Conservation (phyloP, 2,797 vertebrate genomes). For the Corythornis leucogaster region DNA sequence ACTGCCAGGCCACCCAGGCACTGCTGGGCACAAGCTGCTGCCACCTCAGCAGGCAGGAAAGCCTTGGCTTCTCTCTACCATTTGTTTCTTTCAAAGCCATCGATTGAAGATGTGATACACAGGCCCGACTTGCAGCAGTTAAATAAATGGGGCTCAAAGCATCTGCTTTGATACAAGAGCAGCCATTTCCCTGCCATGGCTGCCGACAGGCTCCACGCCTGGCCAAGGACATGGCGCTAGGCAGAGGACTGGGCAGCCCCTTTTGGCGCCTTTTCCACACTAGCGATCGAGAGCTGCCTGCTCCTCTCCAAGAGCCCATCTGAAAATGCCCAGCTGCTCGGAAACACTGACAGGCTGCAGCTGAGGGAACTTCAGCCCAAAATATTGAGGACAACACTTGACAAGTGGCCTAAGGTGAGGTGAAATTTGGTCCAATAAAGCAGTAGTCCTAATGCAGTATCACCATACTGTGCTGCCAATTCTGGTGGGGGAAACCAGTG, state of each 20-base stretch:
- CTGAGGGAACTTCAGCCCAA: neutral
- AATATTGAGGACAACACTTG: rapidly evolving
- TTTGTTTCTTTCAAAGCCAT: neutral
- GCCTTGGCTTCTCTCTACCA: neutral
- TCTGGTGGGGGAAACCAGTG: neutral
- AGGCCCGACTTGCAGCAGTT: neutral
- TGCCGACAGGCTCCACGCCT: rapidly evolving
- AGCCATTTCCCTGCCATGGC: rapidly evolving
- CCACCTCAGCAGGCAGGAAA: rapidly evolving
- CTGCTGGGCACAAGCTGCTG: rapidly evolving
- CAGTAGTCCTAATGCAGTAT: no score
- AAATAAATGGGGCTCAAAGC: rapidly evolving
- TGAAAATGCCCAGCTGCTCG: rapidly evolving
- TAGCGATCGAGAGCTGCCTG: rapidly evolving
- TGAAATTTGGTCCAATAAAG: rapidly evolving
- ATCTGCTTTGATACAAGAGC: rapidly evolving
- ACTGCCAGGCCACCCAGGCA: rapidly evolving
- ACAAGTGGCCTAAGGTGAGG: neutral
- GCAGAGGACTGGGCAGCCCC: rapidly evolving
- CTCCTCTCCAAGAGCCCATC: rapidly evolving
- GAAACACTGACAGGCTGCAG: neutral
- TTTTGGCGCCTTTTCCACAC: rapidly evolving
- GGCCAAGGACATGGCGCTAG: rapidly evolving
- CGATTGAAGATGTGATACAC: neutral
- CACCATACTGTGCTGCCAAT: rapidly evolving